Evolutionary conservation across 2,113 vertebrate species (phyloP), one percentile per base, ranked within the genome.

Genomic region (Oreotrochilus melanogaster): DNA sequence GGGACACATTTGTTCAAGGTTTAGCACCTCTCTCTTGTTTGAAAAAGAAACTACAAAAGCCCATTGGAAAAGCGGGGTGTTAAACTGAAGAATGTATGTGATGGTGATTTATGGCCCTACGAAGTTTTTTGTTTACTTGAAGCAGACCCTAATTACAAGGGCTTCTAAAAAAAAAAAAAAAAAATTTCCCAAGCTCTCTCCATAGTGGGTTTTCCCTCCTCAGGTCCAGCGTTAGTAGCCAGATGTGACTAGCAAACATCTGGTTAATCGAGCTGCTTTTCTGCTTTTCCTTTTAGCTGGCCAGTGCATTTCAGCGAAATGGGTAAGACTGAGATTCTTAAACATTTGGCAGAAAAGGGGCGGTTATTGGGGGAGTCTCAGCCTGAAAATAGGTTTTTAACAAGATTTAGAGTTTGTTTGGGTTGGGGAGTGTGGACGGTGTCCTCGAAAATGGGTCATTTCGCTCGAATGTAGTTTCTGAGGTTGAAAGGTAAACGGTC

Each of bases 101-200:
- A 84, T 54, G 93, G 96, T 99, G 99, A 99, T 99, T 99, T 99
- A 99, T 98, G 98, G 96, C 95, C 97, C 94, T 92, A 92, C 97
- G 92, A 97, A 98, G 97, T 97, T 98, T 95, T 92, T 97, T 99
- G 98, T 98, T 99, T 98, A 98, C 98, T 98, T 95, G 97, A 82
- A 93, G 95, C 96, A 88, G 54, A 96, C 87, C 84, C 86, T 97
- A 96, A 95, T 95, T 97, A 96, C 88, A 79, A 89, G 71, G 35
- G 91, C 78, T 94, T 64, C 23, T 37, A 8, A 27, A 79, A 31
- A 37, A 30, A 45, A 14, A 51, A 21, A 43, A 18, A n/a, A 43
- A 42, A 62, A 4, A 10, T 70, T 81, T 92, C 94, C 81, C 73
- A 90, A 81, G 92, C 84, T 88, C 76, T 69, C 76, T 69, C 76